Conservation (phyloP, 1,140 invertebrate species). For the Drosophila leontia region DNA sequence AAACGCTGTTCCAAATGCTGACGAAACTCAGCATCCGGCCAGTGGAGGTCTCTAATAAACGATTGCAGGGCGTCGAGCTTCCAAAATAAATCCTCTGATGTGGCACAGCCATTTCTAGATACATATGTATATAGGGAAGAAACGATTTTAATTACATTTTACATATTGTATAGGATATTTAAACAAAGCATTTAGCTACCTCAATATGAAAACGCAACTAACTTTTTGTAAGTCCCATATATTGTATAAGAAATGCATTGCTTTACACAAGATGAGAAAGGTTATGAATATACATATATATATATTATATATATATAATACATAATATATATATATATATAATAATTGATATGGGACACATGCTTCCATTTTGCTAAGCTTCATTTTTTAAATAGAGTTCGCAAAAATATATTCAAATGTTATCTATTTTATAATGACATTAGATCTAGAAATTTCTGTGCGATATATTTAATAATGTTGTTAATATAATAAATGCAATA, state of each 20-base stretch:
- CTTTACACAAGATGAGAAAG: background rate
- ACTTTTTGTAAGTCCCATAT: slow-evolving; percentile 3
- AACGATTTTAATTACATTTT: slow-evolving; percentile 11
- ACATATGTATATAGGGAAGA: slow-evolving; percentile 42
- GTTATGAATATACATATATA: background rate
- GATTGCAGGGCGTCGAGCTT: slow-evolving; percentile 99
- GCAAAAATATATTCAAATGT: background rate
- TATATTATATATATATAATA: no score
- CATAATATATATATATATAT: no score
- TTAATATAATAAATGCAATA: background rate
- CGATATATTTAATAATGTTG: slow-evolving; percentile 7
- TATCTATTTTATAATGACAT: background rate
- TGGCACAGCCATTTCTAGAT: slow-evolving; percentile 96
- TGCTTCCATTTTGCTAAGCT: slow-evolving; percentile 6
- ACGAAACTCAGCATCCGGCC: slow-evolving; percentile 99
- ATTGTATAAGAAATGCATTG: slow-evolving; percentile 2
- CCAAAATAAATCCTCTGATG: slow-evolving; percentile 99
- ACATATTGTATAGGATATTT: background rate
- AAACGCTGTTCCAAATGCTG: slow-evolving; percentile 98
- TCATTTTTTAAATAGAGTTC: background rate
- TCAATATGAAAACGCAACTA: slow-evolving; percentile 8
- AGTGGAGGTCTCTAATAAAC: slow-evolving; percentile 98
- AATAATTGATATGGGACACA: background rate
- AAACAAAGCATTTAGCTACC: background rate
- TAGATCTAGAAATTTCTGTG: background rate